Percentiles rank a stretch among this genome's conserved stretches.
Evolutionary conservation across 2,888 invertebrate genomes (phyloP).

Genomic region (Xanthorhoe designata): DNA sequence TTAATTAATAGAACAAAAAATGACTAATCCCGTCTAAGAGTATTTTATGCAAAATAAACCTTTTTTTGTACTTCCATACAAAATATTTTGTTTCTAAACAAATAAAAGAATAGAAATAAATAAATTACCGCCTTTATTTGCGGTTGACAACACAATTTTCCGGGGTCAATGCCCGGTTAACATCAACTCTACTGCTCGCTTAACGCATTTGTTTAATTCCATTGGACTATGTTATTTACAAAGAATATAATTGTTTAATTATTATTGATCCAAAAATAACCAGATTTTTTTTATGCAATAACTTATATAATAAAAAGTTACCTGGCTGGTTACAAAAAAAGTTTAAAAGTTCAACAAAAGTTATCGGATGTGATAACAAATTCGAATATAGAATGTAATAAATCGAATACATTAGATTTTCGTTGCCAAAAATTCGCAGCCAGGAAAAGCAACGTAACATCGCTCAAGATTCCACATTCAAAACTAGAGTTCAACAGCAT

Average conservation of each 20-base stretch:
- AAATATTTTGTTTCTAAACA: constrained; percentile 2
- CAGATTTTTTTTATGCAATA: too few species aligned
- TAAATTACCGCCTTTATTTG: constrained; percentile 49
- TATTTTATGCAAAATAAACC: too few species aligned
- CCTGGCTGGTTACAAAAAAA: background rate
- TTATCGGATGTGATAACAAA: background rate
- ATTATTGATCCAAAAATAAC: too few species aligned
- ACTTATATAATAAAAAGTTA: background rate
- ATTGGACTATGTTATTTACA: constrained; percentile 26
- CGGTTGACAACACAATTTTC: constrained; percentile 70
- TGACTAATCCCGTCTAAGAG: too few species aligned
- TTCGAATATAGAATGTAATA: constrained; percentile 13
- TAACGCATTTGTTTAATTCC: constrained; percentile 35
- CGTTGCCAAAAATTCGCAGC: constrained; percentile 70
- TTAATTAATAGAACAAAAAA: too few species aligned
- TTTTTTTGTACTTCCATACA: background rate
- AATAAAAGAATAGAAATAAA: constrained; percentile 36
- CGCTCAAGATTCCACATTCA: constrained; percentile 71
- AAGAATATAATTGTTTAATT: constrained; percentile 1
- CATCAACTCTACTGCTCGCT: constrained; percentile 45
- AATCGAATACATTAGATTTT: constrained; percentile 38
- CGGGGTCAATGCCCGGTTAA: constrained; percentile 73
- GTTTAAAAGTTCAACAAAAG: background rate
- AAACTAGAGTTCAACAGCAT: constrained; percentile 84
- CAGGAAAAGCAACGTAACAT: constrained; percentile 64